Evolutionary conservation across 2,888 invertebrate species (phyloP), one percentile per base, ranked within the genome.

Genomic region (Parasteatoda lunata): DNA sequence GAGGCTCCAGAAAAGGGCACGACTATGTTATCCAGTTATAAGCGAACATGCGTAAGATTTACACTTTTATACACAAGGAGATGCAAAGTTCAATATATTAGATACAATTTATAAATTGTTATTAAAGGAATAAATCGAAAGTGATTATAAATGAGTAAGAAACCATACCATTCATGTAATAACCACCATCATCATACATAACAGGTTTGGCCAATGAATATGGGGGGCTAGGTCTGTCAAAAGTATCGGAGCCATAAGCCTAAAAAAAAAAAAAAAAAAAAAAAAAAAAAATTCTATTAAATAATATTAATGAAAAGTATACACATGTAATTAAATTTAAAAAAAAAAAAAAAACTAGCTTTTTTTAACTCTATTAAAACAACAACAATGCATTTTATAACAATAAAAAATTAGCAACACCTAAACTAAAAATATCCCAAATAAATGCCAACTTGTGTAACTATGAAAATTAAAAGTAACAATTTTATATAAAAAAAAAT

Each of bases 151-250:
- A 48, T 71, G 13, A 11, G 54, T 30, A 6, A 59, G 15, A 65
- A 47, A 47, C 47, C 68, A 47, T 70, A 88, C 88, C 83, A 79
- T 73, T 81, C 69, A 88, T 70, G 54, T 88, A 88, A 52, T 88
- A 88, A 52, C 79, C 76, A 52, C 79, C 76, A 52, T 88, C 88
- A 8, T 49, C 75, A 76, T 83, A 88, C 30, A 70, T 45, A 51
- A 79, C 49, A 69, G 78, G 65, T 79, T 88, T 87, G 30, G 82
- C 59, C 45, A 73, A 68, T 49, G 88, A 70, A 76, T 78, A 88
- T n/a, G 88, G 83, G n/a, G 88, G 88, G 45, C 75, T 70, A 6
- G 51, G 75, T 71, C 83, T 78, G 3, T 88, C 82, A 79, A 70
- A 83, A 3, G 47, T 73, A 30, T 88, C 88, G 5, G 88, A 54